Percentiles rank a stretch among this genome's conserved stretches.
phyloP scores from a whole-genome alignment of 2,113 vertebrate species.

The Pelecanoides urinatrix region DNA sequence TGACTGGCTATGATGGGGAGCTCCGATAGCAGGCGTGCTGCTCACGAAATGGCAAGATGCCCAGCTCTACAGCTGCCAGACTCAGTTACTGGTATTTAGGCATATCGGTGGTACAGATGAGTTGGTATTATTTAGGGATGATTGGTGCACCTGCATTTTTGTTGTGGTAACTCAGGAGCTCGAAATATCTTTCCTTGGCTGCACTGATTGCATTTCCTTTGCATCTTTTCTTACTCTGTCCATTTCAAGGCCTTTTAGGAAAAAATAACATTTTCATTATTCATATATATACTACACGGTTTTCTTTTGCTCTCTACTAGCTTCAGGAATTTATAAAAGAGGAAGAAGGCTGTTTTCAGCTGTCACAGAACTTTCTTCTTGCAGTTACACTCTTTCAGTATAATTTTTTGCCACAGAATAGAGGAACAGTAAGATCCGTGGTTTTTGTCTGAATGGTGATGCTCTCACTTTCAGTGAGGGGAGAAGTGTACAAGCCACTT shows the following conservation, averaged over 20 bases:
- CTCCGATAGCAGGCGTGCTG: not conserved
- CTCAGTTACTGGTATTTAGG: not conserved
- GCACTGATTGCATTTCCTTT: not conserved
- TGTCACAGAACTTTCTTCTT: not conserved
- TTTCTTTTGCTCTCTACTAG: not conserved
- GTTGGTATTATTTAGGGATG: not conserved
- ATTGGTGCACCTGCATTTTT: not conserved
- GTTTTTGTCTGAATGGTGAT: not conserved
- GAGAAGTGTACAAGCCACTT: not conserved
- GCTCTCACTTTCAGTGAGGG: not conserved
- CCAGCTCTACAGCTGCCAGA: not conserved
- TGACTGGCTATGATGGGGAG: not conserved
- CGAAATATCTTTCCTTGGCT: not conserved
- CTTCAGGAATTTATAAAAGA: not conserved
- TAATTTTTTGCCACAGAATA: not conserved
- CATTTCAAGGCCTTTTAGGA: not conserved
- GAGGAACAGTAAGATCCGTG: not conserved
- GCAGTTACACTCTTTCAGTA: not conserved
- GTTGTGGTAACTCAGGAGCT: not conserved
- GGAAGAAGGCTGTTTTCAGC: not conserved
- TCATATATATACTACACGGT: not conserved
- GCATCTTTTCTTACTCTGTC: not conserved
- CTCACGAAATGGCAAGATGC: not conserved
- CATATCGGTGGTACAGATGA: not conserved
- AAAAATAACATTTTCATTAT: not conserved